A percentile compares a stretch with the other conserved stretches of the same genome.
Conservation (phyloP, 1,140 invertebrate species). For the Ladona fulva region DNA sequence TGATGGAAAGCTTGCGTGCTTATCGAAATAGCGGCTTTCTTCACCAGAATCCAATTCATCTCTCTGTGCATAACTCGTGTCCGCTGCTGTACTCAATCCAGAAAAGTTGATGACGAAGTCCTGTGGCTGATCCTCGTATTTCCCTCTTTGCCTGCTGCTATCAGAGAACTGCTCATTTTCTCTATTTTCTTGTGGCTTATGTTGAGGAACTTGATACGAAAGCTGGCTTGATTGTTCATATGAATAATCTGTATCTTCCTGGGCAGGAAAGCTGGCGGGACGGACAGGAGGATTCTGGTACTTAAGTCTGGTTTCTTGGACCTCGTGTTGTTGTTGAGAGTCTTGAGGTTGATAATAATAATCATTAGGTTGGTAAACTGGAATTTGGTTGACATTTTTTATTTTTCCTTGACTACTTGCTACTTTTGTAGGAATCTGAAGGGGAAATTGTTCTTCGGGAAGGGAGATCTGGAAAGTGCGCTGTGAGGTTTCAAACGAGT, state of each 20-base stretch:
- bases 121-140: not conserved
- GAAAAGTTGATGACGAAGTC: constrained; percentile 1
- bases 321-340: not conserved
- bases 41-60: not conserved
- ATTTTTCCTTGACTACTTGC: not conserved
- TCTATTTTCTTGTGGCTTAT: not conserved
- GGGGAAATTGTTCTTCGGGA: not conserved
- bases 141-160: not conserved
- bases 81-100: not conserved
- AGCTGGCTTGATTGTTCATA: not conserved
- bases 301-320: not conserved
- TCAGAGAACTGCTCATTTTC: not conserved
- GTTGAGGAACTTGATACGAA: not conserved
- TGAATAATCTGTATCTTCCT: not conserved
- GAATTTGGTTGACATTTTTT: not conserved
- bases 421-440: not conserved
- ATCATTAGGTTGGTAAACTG: not conserved
- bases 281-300: not conserved
- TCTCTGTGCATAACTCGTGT: not conserved
- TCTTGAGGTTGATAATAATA: not conserved
- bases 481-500: not conserved
- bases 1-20: not conserved
- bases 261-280: not conserved
- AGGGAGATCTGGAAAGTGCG: not conserved
- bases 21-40: not conserved